Percentiles rank a stretch among this genome's conserved stretches.
Conservation (phyloP, 23 tunicate species). For the Botrylloides violaceus region DNA sequence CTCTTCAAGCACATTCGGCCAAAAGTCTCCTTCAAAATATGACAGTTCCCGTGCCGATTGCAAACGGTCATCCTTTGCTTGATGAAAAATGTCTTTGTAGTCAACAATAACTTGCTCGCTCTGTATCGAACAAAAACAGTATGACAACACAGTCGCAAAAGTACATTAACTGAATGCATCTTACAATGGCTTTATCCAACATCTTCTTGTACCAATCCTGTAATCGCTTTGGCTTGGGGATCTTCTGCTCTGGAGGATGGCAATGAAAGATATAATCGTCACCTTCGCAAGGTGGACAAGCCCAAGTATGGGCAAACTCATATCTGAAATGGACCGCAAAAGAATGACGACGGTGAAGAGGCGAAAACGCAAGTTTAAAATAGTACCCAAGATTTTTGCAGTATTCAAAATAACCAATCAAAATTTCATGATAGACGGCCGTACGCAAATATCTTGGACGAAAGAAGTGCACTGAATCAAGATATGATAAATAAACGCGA, state of each 20-base stretch:
- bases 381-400: slow-evolving; percentile 81
- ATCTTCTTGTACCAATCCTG: slow-evolving; percentile 95
- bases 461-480: slow-evolving; percentile 95
- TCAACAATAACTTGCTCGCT: slow-evolving; percentile 60
- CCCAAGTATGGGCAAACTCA: slow-evolving; percentile 96
- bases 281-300: slow-evolving; percentile 97
- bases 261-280: slow-evolving; percentile 97
- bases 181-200: slow-evolving; percentile 88
- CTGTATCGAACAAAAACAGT: slow-evolving; percentile 27
- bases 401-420: slow-evolving; percentile 95
- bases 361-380: not conserved
- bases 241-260: slow-evolving; percentile 94
- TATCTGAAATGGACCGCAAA: slow-evolving; percentile 25
- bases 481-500: slow-evolving; percentile 76
- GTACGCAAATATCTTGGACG: slow-evolving; percentile 87
- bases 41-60: slow-evolving; percentile 86
- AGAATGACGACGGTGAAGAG: too few relatives aligned
- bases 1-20: slow-evolving; percentile 97
- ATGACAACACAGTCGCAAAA: too few relatives aligned
- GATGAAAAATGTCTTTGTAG: slow-evolving; percentile 82
- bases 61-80: slow-evolving; percentile 93
- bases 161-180: slow-evolving; percentile 47
- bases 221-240: slow-evolving; percentile 87
- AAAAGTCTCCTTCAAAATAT: slow-evolving; percentile 95
- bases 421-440: slow-evolving; percentile 87